Base-by-base conservation (phyloP, 2,113 vertebrate genomes). In the Girardinichthys multiradiatus region DNA sequence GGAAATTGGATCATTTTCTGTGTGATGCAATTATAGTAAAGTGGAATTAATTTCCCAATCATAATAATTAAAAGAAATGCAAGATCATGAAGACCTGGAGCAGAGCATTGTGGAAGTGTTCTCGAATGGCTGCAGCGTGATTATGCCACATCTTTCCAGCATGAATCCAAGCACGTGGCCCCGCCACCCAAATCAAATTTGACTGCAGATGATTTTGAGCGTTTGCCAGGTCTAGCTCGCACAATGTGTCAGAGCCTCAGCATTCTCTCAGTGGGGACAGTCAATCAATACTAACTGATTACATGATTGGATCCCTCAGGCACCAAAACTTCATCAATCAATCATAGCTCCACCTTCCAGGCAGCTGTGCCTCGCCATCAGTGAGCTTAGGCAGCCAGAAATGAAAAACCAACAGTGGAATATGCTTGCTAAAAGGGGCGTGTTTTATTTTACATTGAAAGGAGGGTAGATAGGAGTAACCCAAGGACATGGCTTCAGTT, bases 201-300 rank as follows among this genome's bases (percentile, higher is more conserved):
- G 85, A 80, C 79, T 75, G 72, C 74, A 68, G 77, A 80, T 69
- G 72, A 80, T 81, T 76, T 72, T 86, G 81, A 85, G 69, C 3
- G 58, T 7, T 64, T 74, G 86, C 90, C 84, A 89, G 77, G 69
- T 78, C 75, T 58, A 30, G 60, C 64, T 64, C 74, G 24, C 77
- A 77, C 79, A 64, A 28, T 64, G 77, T 73, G 84, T 75, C 75
- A 58, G 65, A 76, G 68, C 69, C 63, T 75, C 81, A 6, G 87
- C 82, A 74, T 70, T 82, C 84, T 80, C 86, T 90, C 86, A 80
- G 74, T 63, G 54, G 84, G 89, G 86, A 90, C 82, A 84, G 89
- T 86, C 79, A 80, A 89, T 93, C 92, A 89, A 92, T 93, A 92
- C 76, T 64, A 79, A 83, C 87, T 91, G 91, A 93, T 92, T 90